Conservation (phyloP, 2,113 vertebrate species). For the Microtus pennsylvanicus region DNA sequence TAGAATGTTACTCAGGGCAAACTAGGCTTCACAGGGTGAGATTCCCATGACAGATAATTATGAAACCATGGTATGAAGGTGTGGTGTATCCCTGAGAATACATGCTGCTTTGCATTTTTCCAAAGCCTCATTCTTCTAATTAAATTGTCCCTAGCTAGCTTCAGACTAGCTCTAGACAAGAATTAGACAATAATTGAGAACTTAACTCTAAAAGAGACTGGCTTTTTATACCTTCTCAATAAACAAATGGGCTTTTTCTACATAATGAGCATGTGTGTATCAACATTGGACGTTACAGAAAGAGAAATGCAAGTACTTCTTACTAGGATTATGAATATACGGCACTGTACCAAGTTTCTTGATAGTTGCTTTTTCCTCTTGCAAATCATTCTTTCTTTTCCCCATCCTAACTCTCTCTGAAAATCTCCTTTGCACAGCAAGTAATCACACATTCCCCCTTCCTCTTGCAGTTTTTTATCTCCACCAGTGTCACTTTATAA, state of each 20-base stretch:
- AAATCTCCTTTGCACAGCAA: background rate
- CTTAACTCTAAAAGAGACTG: background rate
- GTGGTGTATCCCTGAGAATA: background rate
- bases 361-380: background rate
- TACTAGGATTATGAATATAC: background rate
- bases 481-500: background rate
- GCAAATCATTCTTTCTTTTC: background rate
- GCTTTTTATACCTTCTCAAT: background rate
- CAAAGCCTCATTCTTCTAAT: background rate
- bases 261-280: background rate
- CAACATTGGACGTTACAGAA: background rate
- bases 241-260: background rate
- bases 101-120: background rate
- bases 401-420: background rate
- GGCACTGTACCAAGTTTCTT: background rate
- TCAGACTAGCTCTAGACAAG: background rate
- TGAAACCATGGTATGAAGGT: background rate
- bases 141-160: background rate
- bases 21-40: background rate
- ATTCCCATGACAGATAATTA: background rate
- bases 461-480: background rate
- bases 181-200: background rate
- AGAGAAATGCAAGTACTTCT: background rate
- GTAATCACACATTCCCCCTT: background rate
- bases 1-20: background rate